Base-by-base conservation (phyloP, 2,888 invertebrate species). In the Miltochrista miniata region DNA sequence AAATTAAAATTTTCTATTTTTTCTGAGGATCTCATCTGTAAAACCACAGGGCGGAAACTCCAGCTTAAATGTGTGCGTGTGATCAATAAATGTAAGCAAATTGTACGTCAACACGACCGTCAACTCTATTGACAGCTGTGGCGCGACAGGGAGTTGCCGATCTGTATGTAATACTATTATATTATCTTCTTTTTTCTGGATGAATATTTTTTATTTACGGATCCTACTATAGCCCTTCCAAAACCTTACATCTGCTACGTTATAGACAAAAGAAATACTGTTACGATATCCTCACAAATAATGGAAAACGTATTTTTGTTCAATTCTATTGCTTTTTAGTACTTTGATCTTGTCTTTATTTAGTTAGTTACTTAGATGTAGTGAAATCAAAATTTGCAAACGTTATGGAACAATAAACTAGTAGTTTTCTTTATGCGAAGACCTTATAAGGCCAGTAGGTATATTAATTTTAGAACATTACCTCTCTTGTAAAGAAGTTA, bases 311-410 rank as follows among this genome's bases (percentile, higher is more conserved):
- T 59, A n/a, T n/a, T n/a, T n/a, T n/a, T 59, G 58, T 58, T 59
- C 60, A 57, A 68, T 70, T 72, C 64, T 70, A 57, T 2, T 24
- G 18, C 53, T 10, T 69, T 57, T 62, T 68, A 70, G 72, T 76
- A 76, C 74, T 74, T 76, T 74, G 64, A 54, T 70, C 54, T 65
- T 38, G 14, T 65, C 57, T 68, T 73, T 74, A 76, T 70, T 70
- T 70, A 62, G 61, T 24, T 31, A 31, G 31, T 31, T 31, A 64
- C 61, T 56, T 70, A 66, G 58, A 36, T 62, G 45, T 70, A 70
- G 58, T 59, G 38, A 41, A 56, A 54, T 66, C 53, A 53, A 61
- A 24, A 54, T 56, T 57, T 48, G 53, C 58, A 54, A 54, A 36
- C 34, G 51, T 52, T 34, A 48, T 48, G 51, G 62, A 56, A 51